Base-by-base conservation (phyloP, 2,888 invertebrate genomes). In the Smittia aterrima region DNA sequence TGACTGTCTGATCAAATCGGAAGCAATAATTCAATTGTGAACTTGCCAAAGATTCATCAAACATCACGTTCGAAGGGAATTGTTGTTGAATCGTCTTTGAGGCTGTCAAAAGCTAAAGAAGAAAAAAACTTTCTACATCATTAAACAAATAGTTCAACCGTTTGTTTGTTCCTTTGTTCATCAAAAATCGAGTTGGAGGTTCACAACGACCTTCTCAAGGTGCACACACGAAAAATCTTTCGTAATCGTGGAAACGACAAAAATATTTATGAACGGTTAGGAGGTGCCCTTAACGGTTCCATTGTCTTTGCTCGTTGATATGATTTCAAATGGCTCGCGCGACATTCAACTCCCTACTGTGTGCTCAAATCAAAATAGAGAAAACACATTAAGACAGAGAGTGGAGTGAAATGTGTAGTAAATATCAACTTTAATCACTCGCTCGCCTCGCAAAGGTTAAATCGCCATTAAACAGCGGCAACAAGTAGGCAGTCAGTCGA, bases 381-480 rank as follows among this genome's bases (percentile, higher is more conserved):
- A 22, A 18, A 9, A 20, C 24, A 58, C 3, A 38, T 11, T 7
- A 38, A 38, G 6, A 38, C 38, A 6, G 11, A 7, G 7, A 7
- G 38, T 38, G 38, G 53, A 18, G 53, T 16, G n/a, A 47, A 6
- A 38, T 6, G 11, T 7, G 53, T 16, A 4, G 18, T 53, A 16
- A 53, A 53, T 7, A 58, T 58, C 58, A 58, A 7, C 20, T 22
- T 24, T 58, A 58, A 58, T 58, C 58, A 24, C 6, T 11, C 6
- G 16, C 24, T 47, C 9, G 16, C 24, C 58, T 58, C 58, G 25
- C 47, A 71, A 71, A 71, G 58, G 71, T 68, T 68, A 68, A 68
- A 53, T 38, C 22, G 24, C 68, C 32, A 38, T 27, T 27, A 38
- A 20, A 66, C 32, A 68, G 41, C 54, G 32, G 71, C 71, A 71